Evolutionary conservation across 2,113 vertebrate species (phyloP), one percentile per base, ranked within the genome.

Genomic region (Pandion haliaetus): DNA sequence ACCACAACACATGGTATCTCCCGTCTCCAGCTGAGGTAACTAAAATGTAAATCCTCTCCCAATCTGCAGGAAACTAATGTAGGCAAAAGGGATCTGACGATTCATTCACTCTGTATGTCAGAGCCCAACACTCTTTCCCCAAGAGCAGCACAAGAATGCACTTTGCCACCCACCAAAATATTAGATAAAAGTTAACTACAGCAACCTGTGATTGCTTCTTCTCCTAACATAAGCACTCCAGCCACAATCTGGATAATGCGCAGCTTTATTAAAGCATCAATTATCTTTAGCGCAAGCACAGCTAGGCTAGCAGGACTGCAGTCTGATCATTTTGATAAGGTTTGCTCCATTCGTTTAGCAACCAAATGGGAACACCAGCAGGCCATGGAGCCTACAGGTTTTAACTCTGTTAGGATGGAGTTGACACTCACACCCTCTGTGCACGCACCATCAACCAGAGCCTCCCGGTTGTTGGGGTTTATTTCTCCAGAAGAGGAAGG

Each of bases 281-380:
- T 97, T 97, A 96, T 76, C 89, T 92, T 29, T 28, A 92, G 96
- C 18, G 5, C 80, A 21, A 83, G 92, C 31, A 2, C 79, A 77
- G 94, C 85, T 80, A 25, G 38, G 9, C 80, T 49, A 93, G 88
- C 79, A 45, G 74, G 76, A 47, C 88, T 80, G 72, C 81, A 82
- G 88, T 6, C 96, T 97, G 96, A 82, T 96, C 69, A 2, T 58
- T 89, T 71, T 92, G 96, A 97, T 97, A 97, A 97, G 96, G 72
- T 47, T 96, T 14, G 24, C 79, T 72, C 70, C 14, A 8, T 74
- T 89, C 28, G 2, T 95, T 95, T 88, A 91, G 93, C 95, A 79
- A 84, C 45, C 82, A 31, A 85, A 77, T 0, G 4, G 49, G 74
- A 50, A 55, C 17, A 89, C 20, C 73, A 76, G 91, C 70, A 76